Conservation (phyloP, 2,113 vertebrate genomes). For the Pheucticus melanocephalus region DNA sequence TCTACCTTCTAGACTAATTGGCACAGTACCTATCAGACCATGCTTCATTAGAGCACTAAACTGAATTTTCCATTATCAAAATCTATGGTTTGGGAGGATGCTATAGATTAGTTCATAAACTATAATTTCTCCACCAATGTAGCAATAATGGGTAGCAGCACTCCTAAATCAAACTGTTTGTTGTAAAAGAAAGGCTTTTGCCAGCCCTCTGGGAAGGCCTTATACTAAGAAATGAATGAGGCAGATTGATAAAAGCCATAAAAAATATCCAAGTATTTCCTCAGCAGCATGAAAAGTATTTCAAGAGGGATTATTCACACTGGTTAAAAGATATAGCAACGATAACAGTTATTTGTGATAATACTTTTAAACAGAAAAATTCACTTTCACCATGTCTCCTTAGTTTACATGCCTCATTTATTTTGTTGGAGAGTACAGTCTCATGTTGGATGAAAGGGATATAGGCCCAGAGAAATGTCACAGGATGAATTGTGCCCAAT, state of each 20-base stretch:
- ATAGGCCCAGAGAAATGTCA: neutral
- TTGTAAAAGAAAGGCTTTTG: neutral
- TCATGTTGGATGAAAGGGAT: neutral
- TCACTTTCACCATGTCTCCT: neutral
- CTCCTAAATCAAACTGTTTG: neutral
- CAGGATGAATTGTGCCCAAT: neutral
- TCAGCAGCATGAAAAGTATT: neutral
- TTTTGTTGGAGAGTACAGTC: neutral
- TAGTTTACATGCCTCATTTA: neutral
- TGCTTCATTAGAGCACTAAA: conserved; percentile 14
- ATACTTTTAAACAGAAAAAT: neutral
- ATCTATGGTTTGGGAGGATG: conserved; percentile 3
- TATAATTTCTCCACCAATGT: conserved; percentile 1
- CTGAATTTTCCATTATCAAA: conserved; percentile 19
- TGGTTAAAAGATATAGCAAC: neutral
- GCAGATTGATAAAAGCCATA: neutral
- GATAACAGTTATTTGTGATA: neutral
- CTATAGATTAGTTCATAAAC: conserved; percentile 36
- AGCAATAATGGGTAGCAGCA: neutral
- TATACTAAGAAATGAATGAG: neutral
- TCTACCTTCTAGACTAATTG: conserved; percentile 16
- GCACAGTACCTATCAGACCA: neutral
- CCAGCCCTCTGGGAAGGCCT: neutral
- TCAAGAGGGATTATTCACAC: neutral
- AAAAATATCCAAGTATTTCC: neutral